These are phyloP conservation scores for Drosophila pseudoobscura DNA, from an alignment of 1,140 invertebrate genomes.

Conservation along the genomic window DNA sequence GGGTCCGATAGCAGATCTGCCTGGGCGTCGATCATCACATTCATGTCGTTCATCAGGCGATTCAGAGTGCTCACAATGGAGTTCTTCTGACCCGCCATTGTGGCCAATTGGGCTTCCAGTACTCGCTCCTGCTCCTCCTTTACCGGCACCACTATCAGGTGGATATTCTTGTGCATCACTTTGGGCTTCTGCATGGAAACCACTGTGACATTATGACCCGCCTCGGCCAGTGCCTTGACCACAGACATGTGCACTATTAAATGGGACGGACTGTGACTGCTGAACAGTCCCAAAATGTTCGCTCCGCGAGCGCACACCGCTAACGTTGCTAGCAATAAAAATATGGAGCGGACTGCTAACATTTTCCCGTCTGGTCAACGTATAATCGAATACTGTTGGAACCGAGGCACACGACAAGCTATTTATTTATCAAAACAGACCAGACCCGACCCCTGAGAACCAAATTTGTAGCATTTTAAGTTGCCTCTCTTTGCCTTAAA, in stretches of 20 bases:
- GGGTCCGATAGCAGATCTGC: conserved; percentile 48
- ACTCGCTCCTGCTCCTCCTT: conserved; percentile 41
- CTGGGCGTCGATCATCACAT: conserved; percentile 56
- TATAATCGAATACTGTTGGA: conserved; percentile 9
- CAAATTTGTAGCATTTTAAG: too few relatives aligned
- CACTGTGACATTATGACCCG: conserved; percentile 74
- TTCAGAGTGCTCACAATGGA: conserved; percentile 19
- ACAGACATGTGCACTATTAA: conserved; percentile 74
- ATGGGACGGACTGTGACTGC: conserved; percentile 70
- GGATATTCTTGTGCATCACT: conserved; percentile 58
- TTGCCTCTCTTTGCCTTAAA: too few relatives aligned
- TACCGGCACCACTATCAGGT: conserved; percentile 57
- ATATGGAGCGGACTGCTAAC: background rate
- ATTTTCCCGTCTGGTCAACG: conserved; percentile 9
- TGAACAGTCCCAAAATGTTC: conserved; percentile 75
- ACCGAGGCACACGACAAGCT: background rate
- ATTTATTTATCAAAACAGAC: conserved; percentile 7
- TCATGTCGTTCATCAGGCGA: conserved; percentile 43
- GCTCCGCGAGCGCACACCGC: conserved; percentile 35
- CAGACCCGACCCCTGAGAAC: too few relatives aligned
- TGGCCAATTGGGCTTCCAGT: conserved; percentile 38
- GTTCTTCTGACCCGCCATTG: conserved; percentile 54
- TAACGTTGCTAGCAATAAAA: conserved; percentile 18
- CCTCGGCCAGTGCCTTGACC: conserved; percentile 58
- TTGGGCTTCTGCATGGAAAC: conserved; percentile 54